Percentiles rank a stretch among this genome's conserved stretches.
phyloP scores from a whole-genome alignment of 2,888 invertebrate genomes.

The Drosophila borealis region DNA sequence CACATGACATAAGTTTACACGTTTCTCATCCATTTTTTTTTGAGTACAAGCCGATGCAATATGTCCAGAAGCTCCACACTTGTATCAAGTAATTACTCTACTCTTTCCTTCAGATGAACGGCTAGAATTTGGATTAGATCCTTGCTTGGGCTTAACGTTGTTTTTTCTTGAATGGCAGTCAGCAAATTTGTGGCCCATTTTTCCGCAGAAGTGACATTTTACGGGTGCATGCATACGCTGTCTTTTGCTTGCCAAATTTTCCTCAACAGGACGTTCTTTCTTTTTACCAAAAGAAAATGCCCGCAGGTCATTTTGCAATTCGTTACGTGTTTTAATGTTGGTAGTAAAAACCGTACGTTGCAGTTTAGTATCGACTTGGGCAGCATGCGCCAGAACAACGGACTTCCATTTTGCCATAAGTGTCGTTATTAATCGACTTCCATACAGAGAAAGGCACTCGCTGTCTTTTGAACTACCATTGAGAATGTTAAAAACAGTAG shows the following conservation, averaged over 20 bases:
- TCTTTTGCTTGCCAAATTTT: not conserved
- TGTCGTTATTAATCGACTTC: too few species aligned
- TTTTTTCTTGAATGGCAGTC: constrained; percentile 14
- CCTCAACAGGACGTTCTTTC: constrained; percentile 5
- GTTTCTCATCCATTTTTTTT: constrained; percentile 5
- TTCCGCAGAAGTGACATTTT: constrained; percentile 9
- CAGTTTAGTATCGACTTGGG: not conserved
- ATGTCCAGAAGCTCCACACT: constrained; percentile 4
- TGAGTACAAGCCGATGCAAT: constrained; percentile 11
- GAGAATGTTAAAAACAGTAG: constrained; percentile 1
- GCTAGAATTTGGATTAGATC: not conserved
- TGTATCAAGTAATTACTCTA: not conserved
- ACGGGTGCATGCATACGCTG: not conserved
- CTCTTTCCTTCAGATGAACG: constrained; percentile 1
- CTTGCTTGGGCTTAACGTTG: constrained; percentile 2
- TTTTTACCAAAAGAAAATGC: constrained; percentile 7
- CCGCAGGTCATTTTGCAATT: constrained; percentile 9
- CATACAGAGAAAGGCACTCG: not conserved
- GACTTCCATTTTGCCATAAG: constrained; percentile 6
- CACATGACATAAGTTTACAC: constrained; percentile 17
- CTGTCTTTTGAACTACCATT: not conserved
- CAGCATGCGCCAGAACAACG: constrained; percentile 3
- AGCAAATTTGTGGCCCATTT: constrained; percentile 14
- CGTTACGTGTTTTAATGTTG: constrained; percentile 5
- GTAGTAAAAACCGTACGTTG: constrained; percentile 7